phyloP scores from a whole-genome alignment of 2,113 vertebrate genomes.

The Chaetodon trifascialis region DNA sequence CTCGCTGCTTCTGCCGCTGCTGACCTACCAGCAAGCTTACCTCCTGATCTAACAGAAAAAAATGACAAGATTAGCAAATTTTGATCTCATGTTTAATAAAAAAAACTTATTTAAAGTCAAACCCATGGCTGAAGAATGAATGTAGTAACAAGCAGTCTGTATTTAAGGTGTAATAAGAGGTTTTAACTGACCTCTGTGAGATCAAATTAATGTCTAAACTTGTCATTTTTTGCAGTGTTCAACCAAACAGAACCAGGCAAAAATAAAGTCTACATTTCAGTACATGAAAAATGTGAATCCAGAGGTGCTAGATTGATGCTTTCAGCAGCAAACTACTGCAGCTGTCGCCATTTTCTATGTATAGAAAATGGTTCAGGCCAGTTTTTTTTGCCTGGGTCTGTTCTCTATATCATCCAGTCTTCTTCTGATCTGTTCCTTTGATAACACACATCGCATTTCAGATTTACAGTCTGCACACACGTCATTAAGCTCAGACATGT shows the following conservation, averaged over 20 bases:
- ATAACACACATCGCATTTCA: neutral
- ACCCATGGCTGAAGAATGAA: no score
- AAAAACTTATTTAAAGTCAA: no score
- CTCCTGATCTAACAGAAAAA: slow-evolving; percentile 20
- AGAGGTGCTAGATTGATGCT: neutral
- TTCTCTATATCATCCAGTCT: neutral
- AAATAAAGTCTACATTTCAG: neutral
- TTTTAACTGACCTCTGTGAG: neutral
- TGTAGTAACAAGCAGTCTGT: neutral
- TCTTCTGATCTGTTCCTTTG: slow-evolving; percentile 16
- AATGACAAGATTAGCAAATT: slow-evolving; percentile 35
- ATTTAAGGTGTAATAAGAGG: neutral
- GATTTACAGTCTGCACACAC: neutral
- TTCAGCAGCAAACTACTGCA: neutral
- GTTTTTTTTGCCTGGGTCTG: slow-evolving; percentile 47
- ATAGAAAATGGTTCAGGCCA: neutral
- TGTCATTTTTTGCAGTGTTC: slow-evolving; percentile 43
- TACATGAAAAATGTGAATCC: neutral
- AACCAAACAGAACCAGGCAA: slow-evolving; percentile 37
- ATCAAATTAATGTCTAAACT: slow-evolving; percentile 7
- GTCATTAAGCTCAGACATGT: neutral
- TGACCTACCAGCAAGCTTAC: neutral
- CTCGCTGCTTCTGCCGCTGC: neutral
- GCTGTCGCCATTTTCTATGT: neutral
- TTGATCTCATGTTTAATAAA: slow-evolving; percentile 30